Base-by-base conservation (phyloP, 2,888 invertebrate species). In the Diplolepis rosae region DNA sequence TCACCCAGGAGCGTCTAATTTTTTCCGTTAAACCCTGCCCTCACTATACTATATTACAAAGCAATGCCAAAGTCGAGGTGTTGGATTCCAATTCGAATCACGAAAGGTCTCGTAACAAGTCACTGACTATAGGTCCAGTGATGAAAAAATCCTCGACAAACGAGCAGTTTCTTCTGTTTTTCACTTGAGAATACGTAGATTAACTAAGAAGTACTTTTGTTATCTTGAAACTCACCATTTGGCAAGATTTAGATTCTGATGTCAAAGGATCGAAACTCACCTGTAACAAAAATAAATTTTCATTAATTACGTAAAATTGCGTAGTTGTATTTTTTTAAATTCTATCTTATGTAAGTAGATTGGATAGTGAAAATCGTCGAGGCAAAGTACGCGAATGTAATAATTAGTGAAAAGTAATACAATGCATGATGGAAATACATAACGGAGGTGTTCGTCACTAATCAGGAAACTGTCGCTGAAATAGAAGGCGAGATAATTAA, bases 1-100 rank as follows among this genome's bases (percentile, higher is more conserved):
- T 84, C 84, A 78, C 81, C 84, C 84, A 84, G 83, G 82, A 86
- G 84, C 85, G 84, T 86, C 84, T 85, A 87, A 87, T 87, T 88
- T 87, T 83, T 83, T 78, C 72, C 77, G 77, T 78, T 73, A 13
- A 61, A 13, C 32, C 61, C 74, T 70, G 68, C 70, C 65, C 70
- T 70, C 71, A 65, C 51, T 61, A 22, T 61, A 65, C 65, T 70
- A 70, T 66, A 73, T 72, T 68, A 70, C 72, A 72, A 77, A 75
- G 72, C 70, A 69, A 51, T 65, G 39, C 54, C 65, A 68, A 75
- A 65, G 71, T 75, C 71, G 71, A 68, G 56, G 61, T 52, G 67
- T 67, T 50, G 68, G 68, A 54, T 39, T 69, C 45, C 72, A 52
- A 32, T 68, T 35, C 68, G 69, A 66, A 71, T 22, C 48, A 48